These are phyloP conservation scores for Petrocephalus microphthalmus DNA, from an alignment of 2,113 vertebrate species.

Conservation along the genomic window DNA sequence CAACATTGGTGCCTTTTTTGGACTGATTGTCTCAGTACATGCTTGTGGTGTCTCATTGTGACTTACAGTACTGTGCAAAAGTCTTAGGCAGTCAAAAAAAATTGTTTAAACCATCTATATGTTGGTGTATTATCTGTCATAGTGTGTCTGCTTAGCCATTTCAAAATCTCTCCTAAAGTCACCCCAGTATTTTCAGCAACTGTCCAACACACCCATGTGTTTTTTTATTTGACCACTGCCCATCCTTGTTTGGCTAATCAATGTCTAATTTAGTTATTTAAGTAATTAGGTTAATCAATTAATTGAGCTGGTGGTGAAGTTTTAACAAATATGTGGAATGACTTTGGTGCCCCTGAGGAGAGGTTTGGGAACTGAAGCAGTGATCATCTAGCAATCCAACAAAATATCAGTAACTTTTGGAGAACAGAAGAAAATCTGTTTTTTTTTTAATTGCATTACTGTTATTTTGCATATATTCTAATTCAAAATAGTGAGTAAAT, in stretches of 20 bases:
- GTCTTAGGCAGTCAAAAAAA: neutral
- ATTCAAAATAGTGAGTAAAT: neutral
- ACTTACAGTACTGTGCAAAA: neutral
- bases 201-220: neutral
- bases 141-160: neutral
- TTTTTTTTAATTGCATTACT: neutral
- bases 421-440: neutral
- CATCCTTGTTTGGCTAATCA: neutral
- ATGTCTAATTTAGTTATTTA: neutral
- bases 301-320: neutral
- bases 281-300: neutral
- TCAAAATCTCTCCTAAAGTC: neutral
- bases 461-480: neutral
- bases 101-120: neutral
- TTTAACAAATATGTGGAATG: neutral
- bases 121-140: neutral
- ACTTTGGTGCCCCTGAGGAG: neutral
- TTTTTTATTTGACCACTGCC: neutral
- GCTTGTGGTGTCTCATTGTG: neutral
- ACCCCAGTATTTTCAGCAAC: neutral
- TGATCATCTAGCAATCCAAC: neutral
- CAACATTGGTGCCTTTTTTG: neutral
- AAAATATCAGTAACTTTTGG: neutral
- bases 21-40: neutral
- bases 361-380: neutral